phyloP scores from a whole-genome alignment of 2,797 vertebrate species.

The Emys orbicularis region DNA sequence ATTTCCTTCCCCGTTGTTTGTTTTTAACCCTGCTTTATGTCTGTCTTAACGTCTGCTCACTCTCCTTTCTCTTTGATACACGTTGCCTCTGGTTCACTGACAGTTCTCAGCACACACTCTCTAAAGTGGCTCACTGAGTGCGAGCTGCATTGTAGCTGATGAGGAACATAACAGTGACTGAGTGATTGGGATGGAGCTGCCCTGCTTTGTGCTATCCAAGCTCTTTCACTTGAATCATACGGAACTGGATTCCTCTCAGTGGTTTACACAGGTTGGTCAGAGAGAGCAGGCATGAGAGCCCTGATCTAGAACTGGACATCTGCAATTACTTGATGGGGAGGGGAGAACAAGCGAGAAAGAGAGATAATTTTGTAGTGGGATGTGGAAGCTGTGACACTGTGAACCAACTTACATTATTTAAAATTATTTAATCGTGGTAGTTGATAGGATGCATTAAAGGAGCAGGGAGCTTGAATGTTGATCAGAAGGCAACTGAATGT shows the following conservation, averaged over 20 bases:
- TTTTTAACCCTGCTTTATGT: background rate
- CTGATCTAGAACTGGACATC: conserved; percentile 13
- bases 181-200: background rate
- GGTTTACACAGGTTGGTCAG: background rate
- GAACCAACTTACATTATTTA: conserved; percentile 51
- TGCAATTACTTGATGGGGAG: background rate
- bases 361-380: conserved; percentile 43
- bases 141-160: conserved; percentile 36
- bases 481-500: conserved; percentile 66
- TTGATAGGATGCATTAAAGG: conserved; percentile 68
- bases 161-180: background rate
- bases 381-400: conserved; percentile 9
- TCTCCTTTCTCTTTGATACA: conserved; percentile 8
- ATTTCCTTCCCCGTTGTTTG: conserved; percentile 14
- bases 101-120: background rate
- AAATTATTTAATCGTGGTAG: conserved; percentile 73
- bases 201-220: background rate
- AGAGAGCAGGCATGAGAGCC: background rate
- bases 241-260: conserved; percentile 9
- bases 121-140: conserved; percentile 36
- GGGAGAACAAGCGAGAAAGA: background rate
- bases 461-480: conserved; percentile 61
- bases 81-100: background rate
- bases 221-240: background rate
- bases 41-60: conserved; percentile 34